Base-by-base conservation (phyloP, 92 coral and sea anemone species). In the Phenganax subtilis region DNA sequence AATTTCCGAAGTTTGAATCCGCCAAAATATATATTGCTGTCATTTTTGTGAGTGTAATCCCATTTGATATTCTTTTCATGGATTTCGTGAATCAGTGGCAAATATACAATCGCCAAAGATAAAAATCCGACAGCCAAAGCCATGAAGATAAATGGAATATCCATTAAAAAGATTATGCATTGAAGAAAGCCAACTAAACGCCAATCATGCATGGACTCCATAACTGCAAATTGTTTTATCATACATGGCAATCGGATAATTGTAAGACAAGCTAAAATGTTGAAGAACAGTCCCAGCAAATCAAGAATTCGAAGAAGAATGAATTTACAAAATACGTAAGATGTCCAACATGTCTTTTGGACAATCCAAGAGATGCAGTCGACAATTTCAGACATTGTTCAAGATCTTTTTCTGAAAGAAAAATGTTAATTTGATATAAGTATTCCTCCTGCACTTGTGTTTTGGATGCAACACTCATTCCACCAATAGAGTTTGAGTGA, bases 341-440 rank as follows among this genome's bases (percentile, higher is more conserved):
- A 82, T 69, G 91, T 90, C 98, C 97, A 92, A 75, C 97, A 94
- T 25, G 97, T 87, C 82, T 94, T 94, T 68, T 83, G 92, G 56
- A 94, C 97, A 44, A 94, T 80, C 58, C 71, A 94, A 54, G 93
- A 90, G 68, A 94, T 94, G 76, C 98, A 94, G 78, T 94, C 98
- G 69, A 94, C 91, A 6, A 94, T 89, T 88, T 94, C 98, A 5
- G 98, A 94, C 98, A 94, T 94, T 87, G 90, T 86, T 44, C 71
- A 60, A 37, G 71, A 51, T 73, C 11, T 8, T 73, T 16, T 52
- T 20, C 58, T 73, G 51, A 11, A 68, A 68, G 47, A 20, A 68
- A 30, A 17, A n/a, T 44, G 14, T 73, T 20, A 52, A 16, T 53
- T 73, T 53, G 54, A 27, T 68, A 14, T 59, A 7, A 14, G 27